Percentiles rank a stretch among this genome's conserved stretches.
Evolutionary conservation across 2,888 invertebrate genomes (phyloP).

Genomic region (Leucophenga maculata): DNA sequence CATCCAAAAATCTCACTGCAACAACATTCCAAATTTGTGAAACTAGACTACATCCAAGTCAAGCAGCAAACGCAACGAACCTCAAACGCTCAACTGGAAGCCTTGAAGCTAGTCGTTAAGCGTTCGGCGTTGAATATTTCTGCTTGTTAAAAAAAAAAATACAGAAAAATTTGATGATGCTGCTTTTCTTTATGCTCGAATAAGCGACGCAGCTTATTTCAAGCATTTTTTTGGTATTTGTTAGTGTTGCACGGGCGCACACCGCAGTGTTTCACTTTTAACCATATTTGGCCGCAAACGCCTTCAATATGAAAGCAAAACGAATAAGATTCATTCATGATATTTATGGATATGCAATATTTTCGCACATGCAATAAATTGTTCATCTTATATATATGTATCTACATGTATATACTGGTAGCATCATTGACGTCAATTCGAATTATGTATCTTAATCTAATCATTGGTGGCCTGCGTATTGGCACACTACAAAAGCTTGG

Average conservation of each 20-base stretch:
- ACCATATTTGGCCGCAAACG: slow-evolving; percentile 34
- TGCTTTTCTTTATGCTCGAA: slow-evolving; percentile 53
- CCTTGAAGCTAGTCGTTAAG: too few relatives aligned
- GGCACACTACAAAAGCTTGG: background rate
- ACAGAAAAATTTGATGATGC: slow-evolving; percentile 46
- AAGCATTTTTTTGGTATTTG: slow-evolving; percentile 36
- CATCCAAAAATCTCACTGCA: background rate
- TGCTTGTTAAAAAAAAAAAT: slow-evolving; percentile 35
- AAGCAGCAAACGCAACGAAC: slow-evolving; percentile 8
- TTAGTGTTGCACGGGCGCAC: slow-evolving; percentile 17
- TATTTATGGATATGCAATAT: too few relatives aligned
- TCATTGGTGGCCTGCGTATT: slow-evolving; percentile 41
- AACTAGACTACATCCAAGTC: background rate
- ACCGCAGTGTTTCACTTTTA: slow-evolving; percentile 46
- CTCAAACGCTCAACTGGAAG: background rate
- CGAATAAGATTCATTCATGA: background rate
- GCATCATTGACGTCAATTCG: too few relatives aligned
- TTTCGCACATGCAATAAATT: too few relatives aligned
- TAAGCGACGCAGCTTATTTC: slow-evolving; percentile 45
- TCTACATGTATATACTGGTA: too few relatives aligned
- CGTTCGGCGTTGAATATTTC: too few relatives aligned
- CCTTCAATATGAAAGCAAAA: background rate
- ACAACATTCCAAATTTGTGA: slow-evolving; percentile 13
- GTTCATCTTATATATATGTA: too few relatives aligned
- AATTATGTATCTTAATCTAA: slow-evolving; percentile 46